A percentile compares a stretch with the other conserved stretches of the same genome.
Evolutionary conservation across 2,797 vertebrate species (phyloP).

Genomic region (Denticeps clupeoides): DNA sequence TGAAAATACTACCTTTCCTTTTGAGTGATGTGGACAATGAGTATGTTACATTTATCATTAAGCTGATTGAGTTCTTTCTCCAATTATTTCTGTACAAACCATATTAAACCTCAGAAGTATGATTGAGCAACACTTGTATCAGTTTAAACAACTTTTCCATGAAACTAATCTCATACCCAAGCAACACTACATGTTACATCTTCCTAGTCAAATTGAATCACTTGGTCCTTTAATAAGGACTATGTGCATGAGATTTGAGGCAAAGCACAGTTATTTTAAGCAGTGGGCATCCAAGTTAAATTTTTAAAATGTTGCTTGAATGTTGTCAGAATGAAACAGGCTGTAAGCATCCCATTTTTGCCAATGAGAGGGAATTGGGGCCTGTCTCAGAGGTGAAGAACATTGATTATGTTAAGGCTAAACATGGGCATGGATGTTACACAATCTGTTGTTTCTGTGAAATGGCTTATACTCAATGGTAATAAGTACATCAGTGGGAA

Average conservation of each 20-base stretch:
- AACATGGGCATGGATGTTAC: conserved; percentile 11
- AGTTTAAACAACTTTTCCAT: neutral
- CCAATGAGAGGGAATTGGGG: conserved; percentile 13
- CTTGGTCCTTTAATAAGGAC: conserved; percentile 1
- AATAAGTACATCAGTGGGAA: conserved; percentile 22
- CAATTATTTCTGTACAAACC: neutral
- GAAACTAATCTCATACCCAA: conserved; percentile 16
- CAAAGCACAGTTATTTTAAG: conserved; percentile 24
- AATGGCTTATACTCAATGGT: conserved; percentile 16
- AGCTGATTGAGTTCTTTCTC: neutral
- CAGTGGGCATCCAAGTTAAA: conserved; percentile 20
- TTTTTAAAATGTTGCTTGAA: conserved; percentile 23
- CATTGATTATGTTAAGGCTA: conserved; percentile 13
- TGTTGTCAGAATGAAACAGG: conserved; percentile 17
- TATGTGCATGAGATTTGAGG: conserved; percentile 21
- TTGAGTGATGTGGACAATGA: neutral
- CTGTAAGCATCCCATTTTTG: conserved; percentile 18
- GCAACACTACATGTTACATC: conserved; percentile 11
- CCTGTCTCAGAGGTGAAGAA: conserved; percentile 18
- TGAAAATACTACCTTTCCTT: conserved; percentile 3
- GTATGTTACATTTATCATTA: neutral
- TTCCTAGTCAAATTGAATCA: conserved; percentile 9
- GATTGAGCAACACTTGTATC: no score
- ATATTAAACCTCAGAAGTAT: neutral
- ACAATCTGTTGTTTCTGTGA: conserved; percentile 4